Base-by-base conservation (phyloP, 1,140 invertebrate species). In the Galleria mellonella region DNA sequence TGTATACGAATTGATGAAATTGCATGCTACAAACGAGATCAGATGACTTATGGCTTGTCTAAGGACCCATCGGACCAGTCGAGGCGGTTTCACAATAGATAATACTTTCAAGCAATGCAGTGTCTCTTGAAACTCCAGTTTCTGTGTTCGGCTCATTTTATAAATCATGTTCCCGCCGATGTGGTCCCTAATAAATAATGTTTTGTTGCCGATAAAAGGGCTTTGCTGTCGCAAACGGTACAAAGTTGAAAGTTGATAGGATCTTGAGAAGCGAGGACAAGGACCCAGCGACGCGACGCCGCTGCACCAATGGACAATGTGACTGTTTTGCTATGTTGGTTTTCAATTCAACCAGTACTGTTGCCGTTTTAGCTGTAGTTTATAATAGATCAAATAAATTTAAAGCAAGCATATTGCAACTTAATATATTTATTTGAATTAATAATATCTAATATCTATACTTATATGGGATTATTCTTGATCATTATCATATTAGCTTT, bases 241-340 rank as follows among this genome's bases (percentile, higher is more conserved):
- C 75, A 72, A 64, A 77, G 73, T 82, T 75, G 66, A 78, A 66
- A 66, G 61, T 65, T 70, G 75, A 79, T 82, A 79, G 55, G 39
- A 75, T 73, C 75, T 75, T 64, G 61, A 70, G 69, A 69, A 63
- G 54, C 46, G 30, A 35, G 47, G 61, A 73, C 62, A 65, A 64
- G 62, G 38, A 47, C 55, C 41, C 58, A 65, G 63, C 61, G 50
- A 62, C 61, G 50, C 13, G 35, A 37, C 7, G 9, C 8, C 35
- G 5, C 9, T 15, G 35, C 2, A 14, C 0, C 14, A 17, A 37
- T 23, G 35, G 17, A 23, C 17, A 23, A 23, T 23, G 17, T 23
- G 17, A 23, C 17, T 23, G 17, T 23, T 23, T 23, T 6, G 17
- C 17, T 23, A 23, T 23, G 17, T 23, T 23, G 17, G n/a, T 23